phyloP scores from a whole-genome alignment of 2,113 vertebrate genomes.

The Grus americana region DNA sequence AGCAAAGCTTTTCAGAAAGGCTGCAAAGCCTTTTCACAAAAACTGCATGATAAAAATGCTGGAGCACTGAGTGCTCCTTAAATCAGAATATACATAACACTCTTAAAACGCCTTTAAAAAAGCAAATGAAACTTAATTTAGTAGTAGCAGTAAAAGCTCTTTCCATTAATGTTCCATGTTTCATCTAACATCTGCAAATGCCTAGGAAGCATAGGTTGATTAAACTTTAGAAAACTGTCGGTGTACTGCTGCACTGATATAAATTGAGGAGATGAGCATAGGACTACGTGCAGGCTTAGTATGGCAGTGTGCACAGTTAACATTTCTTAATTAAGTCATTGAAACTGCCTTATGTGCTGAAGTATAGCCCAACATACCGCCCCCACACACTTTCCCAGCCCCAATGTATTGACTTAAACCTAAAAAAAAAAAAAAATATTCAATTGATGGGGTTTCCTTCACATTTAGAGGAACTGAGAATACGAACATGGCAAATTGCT shows the following conservation, averaged over 20 bases:
- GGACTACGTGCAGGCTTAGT: neutral
- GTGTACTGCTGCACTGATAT: neutral
- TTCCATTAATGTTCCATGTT: neutral
- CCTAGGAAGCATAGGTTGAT: neutral
- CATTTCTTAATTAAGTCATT: neutral
- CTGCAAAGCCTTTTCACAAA: neutral
- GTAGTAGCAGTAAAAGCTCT: neutral
- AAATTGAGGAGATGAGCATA: neutral
- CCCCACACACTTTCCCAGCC: neutral
- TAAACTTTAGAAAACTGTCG: neutral
- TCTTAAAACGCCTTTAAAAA: neutral
- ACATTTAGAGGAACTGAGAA: neutral
- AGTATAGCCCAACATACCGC: neutral
- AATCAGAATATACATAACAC: neutral
- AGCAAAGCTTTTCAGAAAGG: neutral
- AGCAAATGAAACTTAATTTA: conserved; percentile 18
- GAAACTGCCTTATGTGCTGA: neutral
- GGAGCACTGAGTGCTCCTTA: neutral
- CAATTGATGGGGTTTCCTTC: neutral
- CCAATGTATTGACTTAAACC: neutral
- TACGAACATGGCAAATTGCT: accelerated
- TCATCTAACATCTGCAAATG: neutral
- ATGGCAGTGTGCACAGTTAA: neutral
- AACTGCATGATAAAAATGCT: neutral
- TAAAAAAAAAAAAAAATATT: neutral